Percentiles rank a stretch among this genome's conserved stretches.
Evolutionary conservation across 2,113 vertebrate genomes (phyloP).

Genomic region (Geococcyx californianus): DNA sequence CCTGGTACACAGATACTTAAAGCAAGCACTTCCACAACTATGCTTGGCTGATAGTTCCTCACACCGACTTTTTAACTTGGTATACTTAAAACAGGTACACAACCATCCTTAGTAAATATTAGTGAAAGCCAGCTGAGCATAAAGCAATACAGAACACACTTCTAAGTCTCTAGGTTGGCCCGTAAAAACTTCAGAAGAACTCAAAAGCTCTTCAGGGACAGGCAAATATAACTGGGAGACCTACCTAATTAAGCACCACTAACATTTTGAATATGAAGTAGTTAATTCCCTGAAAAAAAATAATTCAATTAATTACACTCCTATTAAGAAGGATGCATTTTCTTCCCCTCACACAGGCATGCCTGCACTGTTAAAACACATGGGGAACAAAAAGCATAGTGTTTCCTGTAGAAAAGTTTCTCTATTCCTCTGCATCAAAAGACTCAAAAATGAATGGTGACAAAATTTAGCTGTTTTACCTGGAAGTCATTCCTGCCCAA

Average conservation of each 20-base stretch:
- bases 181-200: background rate
- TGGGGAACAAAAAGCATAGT: background rate
- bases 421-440: background rate
- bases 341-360: background rate
- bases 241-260: slow-evolving; percentile 34
- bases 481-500: background rate
- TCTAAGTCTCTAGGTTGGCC: background rate
- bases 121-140: background rate
- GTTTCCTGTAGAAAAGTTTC: background rate
- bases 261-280: slow-evolving; percentile 17
- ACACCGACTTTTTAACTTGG: background rate
- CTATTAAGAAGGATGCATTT: background rate
- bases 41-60: background rate
- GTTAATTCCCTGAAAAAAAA: slow-evolving; percentile 42
- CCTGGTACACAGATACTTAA: background rate
- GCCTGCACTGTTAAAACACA: background rate
- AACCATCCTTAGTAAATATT: background rate
- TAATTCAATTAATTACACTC: slow-evolving; percentile 49
- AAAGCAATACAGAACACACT: background rate
- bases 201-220: background rate
- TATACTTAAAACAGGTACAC: background rate
- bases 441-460: background rate
- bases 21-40: background rate
- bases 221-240: background rate
- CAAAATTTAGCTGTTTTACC: background rate